Evolutionary conservation across 2,888 invertebrate genomes (phyloP).

Genomic region (Tetanocera ferruginea): DNA sequence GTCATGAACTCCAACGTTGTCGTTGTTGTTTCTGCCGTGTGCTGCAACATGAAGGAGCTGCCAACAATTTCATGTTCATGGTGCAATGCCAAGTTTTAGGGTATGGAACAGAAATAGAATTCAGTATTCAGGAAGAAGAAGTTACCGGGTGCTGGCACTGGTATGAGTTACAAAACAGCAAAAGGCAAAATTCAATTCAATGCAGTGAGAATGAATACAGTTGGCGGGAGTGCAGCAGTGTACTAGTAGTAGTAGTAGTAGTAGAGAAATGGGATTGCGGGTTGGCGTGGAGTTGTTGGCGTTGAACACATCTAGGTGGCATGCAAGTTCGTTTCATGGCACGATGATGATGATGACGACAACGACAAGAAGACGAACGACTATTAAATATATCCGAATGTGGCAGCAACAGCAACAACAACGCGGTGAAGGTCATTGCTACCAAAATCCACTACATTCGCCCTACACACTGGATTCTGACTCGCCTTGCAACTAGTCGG

Average conservation of each 20-base stretch:
- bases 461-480: constrained; percentile 51
- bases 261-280: neutral
- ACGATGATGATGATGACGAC: neutral
- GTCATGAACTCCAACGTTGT: constrained; percentile 59
- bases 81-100: constrained; percentile 37
- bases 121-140: constrained; percentile 10
- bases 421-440: constrained; percentile 71
- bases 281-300: neutral
- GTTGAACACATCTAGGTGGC: neutral
- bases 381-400: constrained; percentile 14
- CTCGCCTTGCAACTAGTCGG: neutral
- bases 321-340: neutral
- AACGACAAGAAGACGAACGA: neutral
- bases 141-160: neutral
- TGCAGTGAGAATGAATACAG: neutral
- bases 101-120: constrained; percentile 25
- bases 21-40: constrained; percentile 4
- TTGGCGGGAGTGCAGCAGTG: neutral
- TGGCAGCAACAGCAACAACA: constrained; percentile 58
- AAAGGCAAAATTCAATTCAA: constrained; percentile 22
- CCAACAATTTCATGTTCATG: constrained; percentile 36
- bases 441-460: constrained; percentile 69
- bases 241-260: neutral
- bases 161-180: constrained; percentile 5
- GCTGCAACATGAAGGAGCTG: constrained; percentile 13